Evolutionary conservation across 2,113 vertebrate species (phyloP).

Genomic region (Megaptera novaeangliae): DNA sequence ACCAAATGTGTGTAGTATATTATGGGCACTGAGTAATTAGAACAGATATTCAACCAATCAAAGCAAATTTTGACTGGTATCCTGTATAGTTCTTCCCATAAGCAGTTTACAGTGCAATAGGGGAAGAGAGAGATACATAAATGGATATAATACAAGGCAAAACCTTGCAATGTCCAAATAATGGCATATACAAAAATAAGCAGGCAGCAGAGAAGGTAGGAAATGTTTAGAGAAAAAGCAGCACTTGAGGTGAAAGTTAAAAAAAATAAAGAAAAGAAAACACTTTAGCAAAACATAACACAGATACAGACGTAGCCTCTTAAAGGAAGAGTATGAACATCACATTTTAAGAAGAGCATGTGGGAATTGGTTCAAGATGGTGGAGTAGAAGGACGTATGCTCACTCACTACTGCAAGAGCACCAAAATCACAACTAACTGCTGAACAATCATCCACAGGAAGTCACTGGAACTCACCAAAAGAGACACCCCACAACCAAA

Average conservation of each 20-base stretch:
- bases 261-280: not conserved
- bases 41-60: not conserved
- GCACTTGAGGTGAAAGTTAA: not conserved
- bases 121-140: not conserved
- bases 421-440: too few species aligned
- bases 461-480: too few species aligned
- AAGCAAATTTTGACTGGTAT: not conserved
- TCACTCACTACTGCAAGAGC: too few species aligned
- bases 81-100: not conserved
- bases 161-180: not conserved
- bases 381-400: too few species aligned
- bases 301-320: not conserved
- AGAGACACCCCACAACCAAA: too few species aligned
- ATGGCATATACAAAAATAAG: not conserved
- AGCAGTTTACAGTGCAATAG: not conserved
- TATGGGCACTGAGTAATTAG: not conserved
- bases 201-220: not conserved
- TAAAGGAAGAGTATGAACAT: too few species aligned
- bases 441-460: too few species aligned
- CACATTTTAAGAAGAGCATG: too few species aligned
- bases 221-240: not conserved
- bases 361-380: too few species aligned
- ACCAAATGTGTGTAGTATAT: not conserved
- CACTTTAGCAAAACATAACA: not conserved
- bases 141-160: not conserved